A percentile compares a stretch with the other conserved stretches of the same genome.
Conservation (phyloP, 2,797 vertebrate genomes). For the Spinus olivaceus region DNA sequence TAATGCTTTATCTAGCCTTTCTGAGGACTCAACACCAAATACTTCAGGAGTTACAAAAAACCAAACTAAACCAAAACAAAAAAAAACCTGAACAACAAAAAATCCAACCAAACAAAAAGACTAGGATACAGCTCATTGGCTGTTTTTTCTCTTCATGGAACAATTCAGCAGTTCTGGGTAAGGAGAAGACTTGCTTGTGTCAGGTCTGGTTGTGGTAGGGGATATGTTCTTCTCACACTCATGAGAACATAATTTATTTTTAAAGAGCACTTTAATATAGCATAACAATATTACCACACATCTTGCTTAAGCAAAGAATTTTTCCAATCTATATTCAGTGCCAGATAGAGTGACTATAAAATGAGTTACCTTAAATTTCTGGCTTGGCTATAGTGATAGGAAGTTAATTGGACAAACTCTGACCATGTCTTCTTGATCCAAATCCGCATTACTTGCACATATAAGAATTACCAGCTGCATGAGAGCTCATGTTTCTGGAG, state of each 20-base stretch:
- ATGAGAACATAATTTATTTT: conserved; percentile 51
- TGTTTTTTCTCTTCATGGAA: background rate
- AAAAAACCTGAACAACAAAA: background rate
- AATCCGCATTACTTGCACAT: conserved; percentile 12
- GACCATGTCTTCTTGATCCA: conserved; percentile 32
- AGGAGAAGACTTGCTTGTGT: background rate
- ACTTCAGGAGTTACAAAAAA: background rate
- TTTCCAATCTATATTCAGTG: conserved; percentile 67
- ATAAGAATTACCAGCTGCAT: background rate
- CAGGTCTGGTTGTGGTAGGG: background rate
- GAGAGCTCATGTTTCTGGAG: background rate
- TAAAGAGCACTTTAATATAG: conserved; percentile 43
- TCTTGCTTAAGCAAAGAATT: conserved; percentile 63
- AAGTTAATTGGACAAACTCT: conserved; percentile 65
- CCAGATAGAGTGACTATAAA: conserved; percentile 56
- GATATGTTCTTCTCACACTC: background rate
- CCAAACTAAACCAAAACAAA: background rate
- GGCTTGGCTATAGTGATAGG: conserved; percentile 40
- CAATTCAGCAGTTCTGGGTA: background rate
- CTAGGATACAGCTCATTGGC: background rate
- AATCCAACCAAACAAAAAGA: background rate
- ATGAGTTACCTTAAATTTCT: conserved; percentile 60
- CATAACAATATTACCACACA: conserved; percentile 55
- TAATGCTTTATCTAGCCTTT: background rate
- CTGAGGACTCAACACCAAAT: background rate